Percentiles rank a stretch among this genome's conserved stretches.
phyloP scores from a whole-genome alignment of 2,113 vertebrate species.

The Hipposideros armiger region DNA sequence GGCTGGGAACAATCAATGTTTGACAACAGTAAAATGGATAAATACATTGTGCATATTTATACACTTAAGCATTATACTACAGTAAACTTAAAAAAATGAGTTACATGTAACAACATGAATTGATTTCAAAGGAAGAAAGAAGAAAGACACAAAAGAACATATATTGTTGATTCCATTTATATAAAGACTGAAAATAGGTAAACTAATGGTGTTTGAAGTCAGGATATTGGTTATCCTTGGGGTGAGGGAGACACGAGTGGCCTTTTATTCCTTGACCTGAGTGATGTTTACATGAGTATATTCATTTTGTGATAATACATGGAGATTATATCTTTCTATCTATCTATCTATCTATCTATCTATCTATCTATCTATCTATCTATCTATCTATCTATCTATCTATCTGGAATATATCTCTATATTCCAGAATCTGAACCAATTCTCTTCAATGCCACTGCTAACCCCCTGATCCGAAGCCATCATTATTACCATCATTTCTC shows the following conservation, averaged over 20 bases:
- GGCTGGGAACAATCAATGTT: neutral
- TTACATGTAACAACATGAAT: neutral
- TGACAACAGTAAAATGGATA: neutral
- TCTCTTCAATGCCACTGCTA: neutral
- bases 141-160: neutral
- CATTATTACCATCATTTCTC: neutral
- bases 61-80: neutral
- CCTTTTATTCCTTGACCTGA: neutral
- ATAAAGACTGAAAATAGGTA: neutral
- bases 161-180: neutral
- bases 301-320: neutral
- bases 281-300: neutral
- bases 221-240: neutral
- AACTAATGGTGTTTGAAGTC: neutral
- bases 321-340: neutral
- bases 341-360: no score
- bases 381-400: no score
- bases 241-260: neutral
- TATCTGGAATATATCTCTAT: no score
- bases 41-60: neutral
- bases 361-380: no score
- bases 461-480: neutral
- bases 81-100: neutral
- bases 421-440: neutral
- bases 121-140: conserved; percentile 36